Conservation (phyloP, 1,140 invertebrate species). For the Drosophila arawakana region DNA sequence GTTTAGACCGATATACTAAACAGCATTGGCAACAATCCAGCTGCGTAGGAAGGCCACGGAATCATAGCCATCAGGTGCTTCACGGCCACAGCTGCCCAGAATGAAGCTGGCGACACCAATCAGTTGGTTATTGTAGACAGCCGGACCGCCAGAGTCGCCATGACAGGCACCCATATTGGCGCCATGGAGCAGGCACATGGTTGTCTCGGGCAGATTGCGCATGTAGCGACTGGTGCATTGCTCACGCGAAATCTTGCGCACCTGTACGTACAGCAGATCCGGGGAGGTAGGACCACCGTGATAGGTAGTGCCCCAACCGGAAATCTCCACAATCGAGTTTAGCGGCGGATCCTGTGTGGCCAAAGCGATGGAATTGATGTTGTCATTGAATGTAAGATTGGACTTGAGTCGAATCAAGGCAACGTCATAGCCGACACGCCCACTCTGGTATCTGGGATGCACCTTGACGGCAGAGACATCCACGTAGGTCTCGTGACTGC, state of each 20-base stretch:
- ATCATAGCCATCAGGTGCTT: slow-evolving; percentile 86
- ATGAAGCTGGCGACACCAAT: slow-evolving; percentile 75
- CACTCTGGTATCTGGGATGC: slow-evolving; percentile 85
- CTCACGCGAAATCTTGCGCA: slow-evolving; percentile 38
- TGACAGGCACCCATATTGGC: slow-evolving; percentile 68
- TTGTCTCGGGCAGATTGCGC: slow-evolving; percentile 35
- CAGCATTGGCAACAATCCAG: slow-evolving; percentile 51
- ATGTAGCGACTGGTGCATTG: slow-evolving; percentile 49
- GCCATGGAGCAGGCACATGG: slow-evolving; percentile 70
- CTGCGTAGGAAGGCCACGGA: slow-evolving; percentile 68
- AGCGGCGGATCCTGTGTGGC: slow-evolving; percentile 61
- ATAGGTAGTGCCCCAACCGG: slow-evolving; percentile 85
- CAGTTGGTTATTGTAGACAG: slow-evolving; percentile 55
- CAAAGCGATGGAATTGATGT: slow-evolving; percentile 75
- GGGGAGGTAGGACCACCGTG: slow-evolving; percentile 56
- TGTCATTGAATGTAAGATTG: slow-evolving; percentile 63
- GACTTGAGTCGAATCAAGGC: slow-evolving; percentile 84
- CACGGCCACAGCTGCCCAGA: slow-evolving; percentile 53
- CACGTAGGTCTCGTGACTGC: slow-evolving; percentile 36
- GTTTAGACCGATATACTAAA: not conserved
- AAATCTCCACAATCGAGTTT: slow-evolving; percentile 63
- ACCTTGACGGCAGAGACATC: slow-evolving; percentile 47
- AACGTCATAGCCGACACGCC: slow-evolving; percentile 73
- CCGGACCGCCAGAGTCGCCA: slow-evolving; percentile 79
- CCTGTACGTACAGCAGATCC: slow-evolving; percentile 46